phyloP scores from a whole-genome alignment of 2,888 invertebrate genomes.

The Drosophila mimetica region DNA sequence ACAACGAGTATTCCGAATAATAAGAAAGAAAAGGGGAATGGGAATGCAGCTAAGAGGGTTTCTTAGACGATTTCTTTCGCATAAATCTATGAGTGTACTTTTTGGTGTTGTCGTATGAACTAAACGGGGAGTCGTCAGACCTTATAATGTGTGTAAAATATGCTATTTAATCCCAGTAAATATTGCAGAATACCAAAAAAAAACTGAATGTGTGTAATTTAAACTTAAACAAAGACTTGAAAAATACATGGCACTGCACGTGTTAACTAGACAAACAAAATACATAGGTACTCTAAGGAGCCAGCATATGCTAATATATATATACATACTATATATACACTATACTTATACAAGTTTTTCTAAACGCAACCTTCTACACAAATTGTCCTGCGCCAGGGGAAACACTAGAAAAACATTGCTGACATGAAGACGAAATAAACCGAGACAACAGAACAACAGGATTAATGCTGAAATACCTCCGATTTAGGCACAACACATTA shows the following conservation, averaged over 20 bases:
- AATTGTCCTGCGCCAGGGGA: constrained; percentile 11
- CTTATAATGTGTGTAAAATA: constrained; percentile 39
- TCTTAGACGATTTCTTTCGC: constrained; percentile 16
- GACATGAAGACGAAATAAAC: constrained; percentile 29
- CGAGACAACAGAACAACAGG: constrained; percentile 36
- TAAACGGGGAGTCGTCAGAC: constrained; percentile 15
- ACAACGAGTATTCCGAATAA: constrained; percentile 25
- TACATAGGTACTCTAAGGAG: constrained; percentile 29
- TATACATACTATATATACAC: constrained; percentile 25
- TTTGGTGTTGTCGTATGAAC: constrained; percentile 34
- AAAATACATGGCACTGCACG: constrained; percentile 32
- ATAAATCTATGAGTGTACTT: constrained; percentile 38
- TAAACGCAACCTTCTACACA: constrained; percentile 22
- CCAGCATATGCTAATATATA: constrained; percentile 18
- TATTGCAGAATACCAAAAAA: constrained; percentile 28
- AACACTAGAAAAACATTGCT: constrained; percentile 27
- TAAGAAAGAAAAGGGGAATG: neutral
- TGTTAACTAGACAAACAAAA: constrained; percentile 38
- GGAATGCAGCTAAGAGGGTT: constrained; percentile 2
- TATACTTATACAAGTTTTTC: constrained; percentile 43
- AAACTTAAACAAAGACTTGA: constrained; percentile 41
- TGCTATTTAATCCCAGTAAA: constrained; percentile 40
- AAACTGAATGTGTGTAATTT: constrained; percentile 28
- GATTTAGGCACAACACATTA: constrained; percentile 54
- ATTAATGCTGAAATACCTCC: constrained; percentile 70